Percentiles rank a stretch among this genome's conserved stretches.
Conservation (phyloP, 2,888 invertebrate species). For the Heliconius ethilla region DNA sequence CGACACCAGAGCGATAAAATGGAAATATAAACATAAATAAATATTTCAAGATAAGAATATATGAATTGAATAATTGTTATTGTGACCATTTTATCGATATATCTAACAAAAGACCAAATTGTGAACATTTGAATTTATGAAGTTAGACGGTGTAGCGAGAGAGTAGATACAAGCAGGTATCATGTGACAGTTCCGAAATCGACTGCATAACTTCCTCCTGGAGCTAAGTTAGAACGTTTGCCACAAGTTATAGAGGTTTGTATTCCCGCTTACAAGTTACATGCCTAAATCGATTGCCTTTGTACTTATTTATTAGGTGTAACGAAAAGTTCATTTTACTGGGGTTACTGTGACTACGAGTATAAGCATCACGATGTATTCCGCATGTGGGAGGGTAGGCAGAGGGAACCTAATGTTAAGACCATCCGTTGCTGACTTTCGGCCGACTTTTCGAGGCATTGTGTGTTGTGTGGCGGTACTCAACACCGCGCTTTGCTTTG, state of each 20-base stretch:
- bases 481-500: background rate
- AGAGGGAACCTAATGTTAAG: background rate
- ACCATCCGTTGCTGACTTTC: background rate
- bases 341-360: too few species aligned
- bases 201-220: conserved; percentile 60
- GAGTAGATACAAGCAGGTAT: conserved; percentile 39
- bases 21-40: background rate
- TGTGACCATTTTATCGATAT: background rate
- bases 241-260: conserved; percentile 34
- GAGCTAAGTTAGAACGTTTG: conserved; percentile 37
- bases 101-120: conserved; percentile 30
- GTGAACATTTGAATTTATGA: conserved; percentile 45
- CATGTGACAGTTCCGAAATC: conserved; percentile 64
- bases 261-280: conserved; percentile 34
- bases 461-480: background rate
- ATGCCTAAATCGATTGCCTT: conserved; percentile 29
- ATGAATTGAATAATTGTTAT: background rate
- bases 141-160: conserved; percentile 41
- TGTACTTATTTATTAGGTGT: conserved; percentile 21
- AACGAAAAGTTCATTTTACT: background rate
- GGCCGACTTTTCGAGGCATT: background rate
- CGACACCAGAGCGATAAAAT: too few species aligned
- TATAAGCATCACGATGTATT: too few species aligned
- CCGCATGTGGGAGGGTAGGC: background rate
- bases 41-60: background rate